Evolutionary conservation across 37 sponge, comb jelly and placozoan genomes (phyloP).

Genomic region (Cliona cf. orientalis): DNA sequence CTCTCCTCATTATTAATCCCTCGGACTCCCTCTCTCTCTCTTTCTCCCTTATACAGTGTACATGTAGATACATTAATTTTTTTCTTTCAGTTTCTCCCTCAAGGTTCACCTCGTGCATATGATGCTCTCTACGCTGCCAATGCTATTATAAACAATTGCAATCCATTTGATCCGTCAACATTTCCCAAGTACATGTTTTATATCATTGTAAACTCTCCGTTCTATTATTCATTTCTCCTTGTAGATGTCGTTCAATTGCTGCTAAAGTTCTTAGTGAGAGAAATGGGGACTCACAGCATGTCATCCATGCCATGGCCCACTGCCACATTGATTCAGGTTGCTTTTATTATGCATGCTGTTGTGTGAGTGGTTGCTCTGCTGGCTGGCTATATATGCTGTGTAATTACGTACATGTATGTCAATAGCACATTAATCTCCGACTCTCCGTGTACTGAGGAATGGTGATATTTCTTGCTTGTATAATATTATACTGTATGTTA

Average conservation of each 20-base stretch:
- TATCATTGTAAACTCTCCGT: no score
- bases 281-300: constrained; percentile 49
- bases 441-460: no score
- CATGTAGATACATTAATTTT: background rate
- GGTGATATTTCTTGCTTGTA: no score
- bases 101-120: constrained; percentile 47
- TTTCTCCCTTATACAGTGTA: background rate
- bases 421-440: no score
- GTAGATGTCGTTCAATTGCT: constrained; percentile 32
- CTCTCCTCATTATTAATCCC: no score
- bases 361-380: no score
- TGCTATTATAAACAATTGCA: constrained; percentile 66
- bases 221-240: background rate
- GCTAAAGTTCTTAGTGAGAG: constrained; percentile 40
- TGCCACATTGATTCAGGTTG: constrained; percentile 81
- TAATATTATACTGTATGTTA: no score
- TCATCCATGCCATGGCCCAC: constrained; percentile 75
- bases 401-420: no score
- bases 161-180: constrained; percentile 10
- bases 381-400: no score
- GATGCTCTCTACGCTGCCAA: constrained; percentile 77
- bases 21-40: no score
- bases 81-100: constrained; percentile 26
- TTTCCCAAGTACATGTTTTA: constrained; percentile 27
- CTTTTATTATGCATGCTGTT: background rate